Base-by-base conservation (phyloP, 2,888 invertebrate genomes). In the Margaritifera margaritifera region DNA sequence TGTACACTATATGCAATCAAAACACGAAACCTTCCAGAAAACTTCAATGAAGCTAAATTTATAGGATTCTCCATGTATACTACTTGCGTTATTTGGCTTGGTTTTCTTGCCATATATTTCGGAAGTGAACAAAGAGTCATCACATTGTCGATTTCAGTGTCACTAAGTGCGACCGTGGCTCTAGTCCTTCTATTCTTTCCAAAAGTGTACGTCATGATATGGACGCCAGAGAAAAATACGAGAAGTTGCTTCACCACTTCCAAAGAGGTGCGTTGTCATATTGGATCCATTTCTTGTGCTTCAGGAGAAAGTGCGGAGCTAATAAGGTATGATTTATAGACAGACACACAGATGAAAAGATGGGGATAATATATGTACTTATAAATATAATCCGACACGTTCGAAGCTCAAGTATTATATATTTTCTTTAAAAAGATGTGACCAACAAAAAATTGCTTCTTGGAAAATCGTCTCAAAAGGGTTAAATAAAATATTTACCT, bases 11-110 rank as follows among this genome's bases (percentile, higher is more conserved):
- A 99, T 88, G 99, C 99, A 0, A 83, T 89, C 8, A 88, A 88
- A 79, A 89, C 90, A 0, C 92, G 99, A 79, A 99, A 99, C 92
- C 95, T 99, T 75, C 99, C 99, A 0, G 99, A 99, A 90, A 98
- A 98, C 56, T 99, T 99, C 90, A 99, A 99, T 90, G 99, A 90
- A 76, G 89, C 89, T 52, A 91, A 91, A 80, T 91, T 91, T 76
- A 94, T 94, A 76, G 94, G 99, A 93, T 99, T 99, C 91, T 98
- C 98, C 31, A 99, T 99, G 99, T 99, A 97, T 91, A 98, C 98
- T 58, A 98, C 98, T 50, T 82, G 97, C 90, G 95, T 98, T 77
- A 97, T 98, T 88, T 99, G 99, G 99, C 91, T 97, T 79, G 99
- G 99, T 25, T 99, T 99, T 91, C 96, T 99, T 68, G 97, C 98